Evolutionary conservation across 2,888 invertebrate genomes (phyloP), one percentile per base, ranked within the genome.

Genomic region (Drosophila rellima): DNA sequence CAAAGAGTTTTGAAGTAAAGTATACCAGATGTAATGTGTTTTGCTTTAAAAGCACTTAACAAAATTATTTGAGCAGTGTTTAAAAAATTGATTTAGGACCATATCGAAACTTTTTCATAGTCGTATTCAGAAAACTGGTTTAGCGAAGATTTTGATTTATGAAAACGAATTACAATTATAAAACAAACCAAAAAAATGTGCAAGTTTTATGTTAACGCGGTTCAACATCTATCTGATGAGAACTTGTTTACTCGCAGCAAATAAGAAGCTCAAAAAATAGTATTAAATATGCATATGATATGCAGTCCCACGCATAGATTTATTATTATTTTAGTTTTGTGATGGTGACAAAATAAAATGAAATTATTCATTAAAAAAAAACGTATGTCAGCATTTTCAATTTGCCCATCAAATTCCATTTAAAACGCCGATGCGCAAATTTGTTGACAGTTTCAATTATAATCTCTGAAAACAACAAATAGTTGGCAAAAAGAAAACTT

Each of bases 391-490:
- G 45, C 60, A 57, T 61, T 66, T 72, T 66, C 54, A 56, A 60
- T 64, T 60, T 59, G 47, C 59, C 40, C 54, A 63, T 60, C 54
- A 71, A 71, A 70, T 71, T 63, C 42, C 56, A 70, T 61, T 63
- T 31, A 31, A 62, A 62, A 45, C 29, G 20, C 10, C 62, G 29
- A 62, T 39, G 37, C 50, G 60, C 45, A 61, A 80, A 80, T 80
- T 61, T 74, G 78, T 67, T 83, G 71, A 80, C 74, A 74, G 50
- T 77, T 80, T 74, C 81, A 80, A 80, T 80, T 78, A 83, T 65
- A 56, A 44, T 51, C 45, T 31, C 15, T 15, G 45, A 52, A 48
- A 48, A 60, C 4, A 50, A 48, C 31, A 54, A 37, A 7, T 20
- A 15, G 15, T 23, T 47, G 45, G 44, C 33, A 15, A 35, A 8